Percentiles rank a stretch among this genome's conserved stretches.
Conservation (phyloP, 2,113 vertebrate species). For the Hypanus sabinus region DNA sequence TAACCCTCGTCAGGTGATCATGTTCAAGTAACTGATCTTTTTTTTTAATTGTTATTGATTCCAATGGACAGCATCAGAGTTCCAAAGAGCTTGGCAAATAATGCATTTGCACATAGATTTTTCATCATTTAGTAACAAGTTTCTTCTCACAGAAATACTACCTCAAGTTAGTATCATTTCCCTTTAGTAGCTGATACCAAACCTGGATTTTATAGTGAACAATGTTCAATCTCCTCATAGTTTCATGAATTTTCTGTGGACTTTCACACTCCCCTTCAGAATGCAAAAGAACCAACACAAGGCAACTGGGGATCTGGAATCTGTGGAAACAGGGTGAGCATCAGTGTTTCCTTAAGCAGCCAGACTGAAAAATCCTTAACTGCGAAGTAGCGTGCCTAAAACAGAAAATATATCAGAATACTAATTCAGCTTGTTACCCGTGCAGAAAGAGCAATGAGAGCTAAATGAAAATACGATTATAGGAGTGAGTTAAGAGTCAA, state of each 20-base stretch:
- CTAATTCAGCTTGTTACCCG: too few relatives aligned
- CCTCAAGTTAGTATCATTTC: neutral
- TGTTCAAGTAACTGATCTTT: neutral
- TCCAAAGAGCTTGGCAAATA: neutral
- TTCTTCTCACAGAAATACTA: neutral
- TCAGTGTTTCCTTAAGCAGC: too few relatives aligned
- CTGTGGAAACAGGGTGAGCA: too few relatives aligned
- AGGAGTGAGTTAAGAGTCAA: too few relatives aligned
- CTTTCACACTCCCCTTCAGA: too few relatives aligned
- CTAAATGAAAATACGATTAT: too few relatives aligned
- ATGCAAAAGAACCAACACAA: too few relatives aligned
- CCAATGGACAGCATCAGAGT: neutral
- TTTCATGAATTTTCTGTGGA: neutral
- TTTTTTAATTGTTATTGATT: neutral
- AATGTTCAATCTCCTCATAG: neutral
- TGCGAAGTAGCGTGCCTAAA: too few relatives aligned
- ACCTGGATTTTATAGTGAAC: neutral
- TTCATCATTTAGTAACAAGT: neutral
- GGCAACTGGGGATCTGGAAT: too few relatives aligned
- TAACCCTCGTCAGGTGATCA: neutral
- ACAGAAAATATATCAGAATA: too few relatives aligned
- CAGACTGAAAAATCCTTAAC: too few relatives aligned
- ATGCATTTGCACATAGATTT: neutral
- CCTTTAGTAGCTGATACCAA: neutral
- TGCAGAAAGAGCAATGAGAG: too few relatives aligned